These are phyloP conservation scores for Macroglossus sobrinus DNA, from an alignment of 2,113 vertebrate species.

Conservation along the genomic window DNA sequence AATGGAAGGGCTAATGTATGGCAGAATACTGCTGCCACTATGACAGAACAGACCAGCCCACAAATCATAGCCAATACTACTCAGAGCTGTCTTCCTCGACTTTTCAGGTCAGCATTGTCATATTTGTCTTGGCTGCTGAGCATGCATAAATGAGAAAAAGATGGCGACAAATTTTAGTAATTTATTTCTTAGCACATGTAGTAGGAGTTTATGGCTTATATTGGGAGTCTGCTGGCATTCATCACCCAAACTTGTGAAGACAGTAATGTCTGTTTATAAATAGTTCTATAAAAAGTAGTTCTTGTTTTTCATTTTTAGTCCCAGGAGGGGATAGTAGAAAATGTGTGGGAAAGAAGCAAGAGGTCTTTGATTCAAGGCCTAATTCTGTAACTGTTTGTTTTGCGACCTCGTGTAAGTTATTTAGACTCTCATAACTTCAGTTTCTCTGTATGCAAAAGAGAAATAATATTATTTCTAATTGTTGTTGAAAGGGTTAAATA, in stretches of 20 bases:
- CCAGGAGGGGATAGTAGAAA: not conserved
- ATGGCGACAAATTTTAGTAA: not conserved
- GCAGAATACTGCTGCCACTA: not conserved
- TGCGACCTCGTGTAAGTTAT: not conserved
- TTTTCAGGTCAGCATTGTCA: accelerated
- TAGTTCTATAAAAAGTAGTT: not conserved
- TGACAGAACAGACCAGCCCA: constrained; percentile 29
- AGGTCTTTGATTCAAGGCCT: not conserved
- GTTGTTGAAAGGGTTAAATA: not conserved
- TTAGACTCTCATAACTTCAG: not conserved
- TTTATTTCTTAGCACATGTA: not conserved
- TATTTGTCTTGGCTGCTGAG: not conserved
- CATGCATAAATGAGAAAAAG: accelerated
- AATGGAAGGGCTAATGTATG: constrained; percentile 53
- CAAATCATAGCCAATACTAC: constrained; percentile 45
- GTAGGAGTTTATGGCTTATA: not conserved
- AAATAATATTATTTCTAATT: not conserved
- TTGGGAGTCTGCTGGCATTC: not conserved
- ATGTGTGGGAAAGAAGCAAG: not conserved
- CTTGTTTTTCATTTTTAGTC: constrained; percentile 8
- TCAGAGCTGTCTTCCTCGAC: not conserved
- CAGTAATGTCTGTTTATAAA: not conserved
- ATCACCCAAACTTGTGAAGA: not conserved
- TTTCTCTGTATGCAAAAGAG: not conserved
- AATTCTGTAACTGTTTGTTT: not conserved